phyloP scores from a whole-genome alignment of 2,113 vertebrate species.

The Ursus arctos region DNA sequence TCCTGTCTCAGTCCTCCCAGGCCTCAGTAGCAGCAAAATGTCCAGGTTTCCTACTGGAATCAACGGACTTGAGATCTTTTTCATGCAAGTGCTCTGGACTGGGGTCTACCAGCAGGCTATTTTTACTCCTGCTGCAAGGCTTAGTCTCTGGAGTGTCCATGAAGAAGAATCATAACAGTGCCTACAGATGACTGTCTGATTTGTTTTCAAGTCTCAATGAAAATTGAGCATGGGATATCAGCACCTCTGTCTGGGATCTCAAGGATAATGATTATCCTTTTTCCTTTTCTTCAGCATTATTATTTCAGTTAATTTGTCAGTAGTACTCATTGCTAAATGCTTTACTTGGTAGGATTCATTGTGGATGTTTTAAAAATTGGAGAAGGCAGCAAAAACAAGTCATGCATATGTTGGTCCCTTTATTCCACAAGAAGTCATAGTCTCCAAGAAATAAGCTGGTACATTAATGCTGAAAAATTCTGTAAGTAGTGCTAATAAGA shows the following conservation, averaged over 20 bases:
- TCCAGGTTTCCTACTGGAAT: neutral
- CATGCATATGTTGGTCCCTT: neutral
- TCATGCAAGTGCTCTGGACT: neutral
- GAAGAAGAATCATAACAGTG: neutral
- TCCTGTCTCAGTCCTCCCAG: neutral
- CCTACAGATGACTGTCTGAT: neutral
- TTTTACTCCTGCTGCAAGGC: neutral
- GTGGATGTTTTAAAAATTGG: neutral
- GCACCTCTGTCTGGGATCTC: rapidly evolving
- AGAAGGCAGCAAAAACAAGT: neutral
- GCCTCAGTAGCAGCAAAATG: neutral
- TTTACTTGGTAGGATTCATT: neutral
- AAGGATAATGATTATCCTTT: neutral
- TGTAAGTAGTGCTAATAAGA: neutral
- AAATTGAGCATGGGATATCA: neutral
- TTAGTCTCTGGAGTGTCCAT: neutral
- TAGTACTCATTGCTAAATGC: neutral
- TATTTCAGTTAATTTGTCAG: neutral
- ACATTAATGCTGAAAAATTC: neutral
- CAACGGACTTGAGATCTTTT: neutral
- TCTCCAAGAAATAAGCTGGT: neutral
- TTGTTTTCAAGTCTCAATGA: neutral
- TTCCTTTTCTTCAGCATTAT: neutral
- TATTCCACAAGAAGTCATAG: neutral
- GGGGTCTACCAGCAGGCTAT: neutral